Conservation (phyloP, 2,113 vertebrate species). For the Zapornia atra region DNA sequence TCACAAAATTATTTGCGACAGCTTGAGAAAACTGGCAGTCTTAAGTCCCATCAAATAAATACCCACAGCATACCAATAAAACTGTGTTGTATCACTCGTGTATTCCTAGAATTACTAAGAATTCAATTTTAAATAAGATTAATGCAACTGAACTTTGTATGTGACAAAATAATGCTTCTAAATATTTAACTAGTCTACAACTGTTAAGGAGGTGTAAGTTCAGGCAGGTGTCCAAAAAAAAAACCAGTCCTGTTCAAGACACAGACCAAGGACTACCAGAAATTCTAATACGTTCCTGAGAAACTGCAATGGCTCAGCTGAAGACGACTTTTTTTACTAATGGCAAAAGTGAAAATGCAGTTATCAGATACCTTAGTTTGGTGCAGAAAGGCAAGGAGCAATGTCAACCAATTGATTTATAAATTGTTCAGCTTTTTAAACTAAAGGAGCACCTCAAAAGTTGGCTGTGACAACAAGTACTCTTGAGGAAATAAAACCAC, state of each 20-base stretch:
- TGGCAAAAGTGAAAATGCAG: not conserved
- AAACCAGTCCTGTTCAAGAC: not conserved
- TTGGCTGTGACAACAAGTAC: not conserved
- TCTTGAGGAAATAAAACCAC: not conserved
- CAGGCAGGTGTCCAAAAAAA: not conserved
- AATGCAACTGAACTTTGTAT: not conserved
- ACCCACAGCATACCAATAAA: not conserved
- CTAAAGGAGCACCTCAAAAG: not conserved
- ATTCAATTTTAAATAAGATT: not conserved
- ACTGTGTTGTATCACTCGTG: not conserved
- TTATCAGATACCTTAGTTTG: not conserved
- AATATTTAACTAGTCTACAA: not conserved
- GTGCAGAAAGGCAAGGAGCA: not conserved
- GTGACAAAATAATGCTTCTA: not conserved
- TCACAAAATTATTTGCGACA: not conserved
- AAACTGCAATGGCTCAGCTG: not conserved
- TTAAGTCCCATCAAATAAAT: not conserved
- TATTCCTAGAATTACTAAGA: not conserved
- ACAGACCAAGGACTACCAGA: not conserved
- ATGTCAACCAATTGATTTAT: not conserved
- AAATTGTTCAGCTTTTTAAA: not conserved
- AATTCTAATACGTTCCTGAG: not conserved
- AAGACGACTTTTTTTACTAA: not conserved
- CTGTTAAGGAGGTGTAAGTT: not conserved
- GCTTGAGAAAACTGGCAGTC: not conserved